These are phyloP conservation scores for Anguilla rostrata DNA, from an alignment of 2,113 vertebrate genomes.

Conservation along the genomic window DNA sequence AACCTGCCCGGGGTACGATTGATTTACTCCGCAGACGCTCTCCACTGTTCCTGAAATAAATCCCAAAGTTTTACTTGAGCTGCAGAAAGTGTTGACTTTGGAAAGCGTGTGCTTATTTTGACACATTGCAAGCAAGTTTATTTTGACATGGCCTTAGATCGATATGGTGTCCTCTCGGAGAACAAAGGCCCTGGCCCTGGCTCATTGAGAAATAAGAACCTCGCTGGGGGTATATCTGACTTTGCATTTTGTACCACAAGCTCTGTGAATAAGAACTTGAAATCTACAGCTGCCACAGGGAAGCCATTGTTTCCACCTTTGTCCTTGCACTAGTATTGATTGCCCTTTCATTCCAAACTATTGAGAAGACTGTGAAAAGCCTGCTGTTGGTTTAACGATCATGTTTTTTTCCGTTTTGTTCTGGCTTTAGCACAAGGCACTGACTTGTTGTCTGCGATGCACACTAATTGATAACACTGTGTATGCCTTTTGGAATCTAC, in stretches of 20 bases:
- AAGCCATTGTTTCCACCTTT: neutral
- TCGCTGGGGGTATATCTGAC: constrained; percentile 18
- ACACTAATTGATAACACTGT: neutral
- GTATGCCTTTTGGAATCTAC: neutral
- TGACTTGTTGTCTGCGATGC: neutral
- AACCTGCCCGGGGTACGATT: constrained; percentile 41
- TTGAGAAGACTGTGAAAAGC: too few species aligned
- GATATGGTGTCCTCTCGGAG: constrained; percentile 35
- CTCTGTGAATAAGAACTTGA: constrained; percentile 27
- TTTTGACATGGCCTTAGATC: constrained; percentile 40
- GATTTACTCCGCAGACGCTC: constrained; percentile 39
- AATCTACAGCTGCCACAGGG: constrained; percentile 12
- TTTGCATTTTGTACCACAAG: constrained; percentile 37
- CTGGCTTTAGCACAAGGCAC: neutral
- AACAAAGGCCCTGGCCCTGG: constrained; percentile 10
- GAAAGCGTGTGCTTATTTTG: constrained; percentile 39
- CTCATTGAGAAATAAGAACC: constrained; percentile 5
- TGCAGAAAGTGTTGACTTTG: constrained; percentile 42
- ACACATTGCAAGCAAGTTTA: constrained; percentile 44
- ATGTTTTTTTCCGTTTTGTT: neutral
- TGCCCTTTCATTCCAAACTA: neutral
- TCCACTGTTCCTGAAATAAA: constrained; percentile 42
- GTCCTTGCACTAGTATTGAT: constrained; percentile 31
- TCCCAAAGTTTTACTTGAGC: constrained; percentile 37
- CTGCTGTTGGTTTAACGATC: neutral